These are phyloP conservation scores for Todiramphus saurophagus DNA, from an alignment of 2,113 vertebrate species.

Conservation along the genomic window DNA sequence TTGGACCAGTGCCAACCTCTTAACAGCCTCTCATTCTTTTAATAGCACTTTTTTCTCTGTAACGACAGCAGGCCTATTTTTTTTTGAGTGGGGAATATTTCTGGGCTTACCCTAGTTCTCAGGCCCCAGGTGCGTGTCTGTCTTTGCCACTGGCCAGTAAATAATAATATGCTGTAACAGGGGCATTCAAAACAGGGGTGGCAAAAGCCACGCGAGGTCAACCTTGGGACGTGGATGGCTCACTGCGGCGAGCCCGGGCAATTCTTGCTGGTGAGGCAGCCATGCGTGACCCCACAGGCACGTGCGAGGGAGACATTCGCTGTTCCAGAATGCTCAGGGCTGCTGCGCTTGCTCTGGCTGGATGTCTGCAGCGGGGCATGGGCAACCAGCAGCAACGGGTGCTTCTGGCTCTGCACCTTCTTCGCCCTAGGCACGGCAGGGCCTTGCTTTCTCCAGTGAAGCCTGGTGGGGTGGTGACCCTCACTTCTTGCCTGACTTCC, in stretches of 20 bases:
- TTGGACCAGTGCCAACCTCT: not conserved
- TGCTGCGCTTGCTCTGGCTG: not conserved
- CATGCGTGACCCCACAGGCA: not conserved
- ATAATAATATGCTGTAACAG: not conserved
- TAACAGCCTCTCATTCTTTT: not conserved
- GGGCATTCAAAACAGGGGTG: not conserved
- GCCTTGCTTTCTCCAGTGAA: not conserved
- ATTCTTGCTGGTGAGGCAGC: not conserved
- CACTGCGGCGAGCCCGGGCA: not conserved
- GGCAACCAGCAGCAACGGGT: not conserved
- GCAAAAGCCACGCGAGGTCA: not conserved
- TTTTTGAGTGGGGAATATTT: constrained; percentile 22
- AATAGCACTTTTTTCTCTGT: constrained; percentile 20
- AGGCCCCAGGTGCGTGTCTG: not conserved
- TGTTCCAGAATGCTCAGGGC: not conserved
- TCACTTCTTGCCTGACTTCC: not conserved
- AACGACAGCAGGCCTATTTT: not conserved
- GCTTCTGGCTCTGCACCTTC: not conserved
- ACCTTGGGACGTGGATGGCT: not conserved
- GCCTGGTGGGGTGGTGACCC: not conserved
- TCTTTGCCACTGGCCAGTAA: not conserved
- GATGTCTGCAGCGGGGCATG: not conserved
- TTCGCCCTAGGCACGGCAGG: not conserved
- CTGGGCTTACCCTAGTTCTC: constrained; percentile 21
- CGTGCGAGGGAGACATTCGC: fast-evolving